Evolutionary conservation across 2,113 vertebrate species (phyloP), one percentile per base, ranked within the genome.

Genomic region (Scomber colias): DNA sequence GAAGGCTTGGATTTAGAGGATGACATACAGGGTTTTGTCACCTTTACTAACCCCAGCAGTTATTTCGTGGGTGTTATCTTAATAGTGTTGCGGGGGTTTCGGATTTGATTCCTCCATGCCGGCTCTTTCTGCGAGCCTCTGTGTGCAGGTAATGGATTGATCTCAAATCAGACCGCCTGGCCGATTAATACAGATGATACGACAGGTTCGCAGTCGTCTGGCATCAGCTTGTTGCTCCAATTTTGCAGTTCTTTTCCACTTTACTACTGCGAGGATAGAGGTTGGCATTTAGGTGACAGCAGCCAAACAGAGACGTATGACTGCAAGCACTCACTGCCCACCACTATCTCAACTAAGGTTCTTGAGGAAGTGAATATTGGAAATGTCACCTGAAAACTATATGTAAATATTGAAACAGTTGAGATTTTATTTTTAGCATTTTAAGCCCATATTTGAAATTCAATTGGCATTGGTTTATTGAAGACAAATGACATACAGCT

Each of bases 1-100:
- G 69, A 59, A 62, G 55, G 53, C 70, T 76, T 35, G 65, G 57
- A 71, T 77, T 84, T 56, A 49, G 63, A 83, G 49, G 72, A 56
- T 76, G 74, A 69, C 79, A 77, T 19, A 54, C 80, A 49, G 17
- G 62, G 77, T 66, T 82, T 50, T 68, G 56, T 54, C 81, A 81
- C 78, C 73, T 91, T 77, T 66, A 49, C 82, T 69, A 71, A 83
- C 76, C 61, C 71, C 30, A 5, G 78, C 77, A 68, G 81, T 83
- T 89, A 85, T 87, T 90, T 82, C 68, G 76, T 15, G 19, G 79
- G 35, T 45, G 81, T 86, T 91, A 90, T 93, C 90, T 87, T 77
- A 79, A 86, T 87, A 64, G 77, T 72, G 63, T 71, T 7, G 16
- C 17, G 44, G 65, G 65, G 65, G 82, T 40, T 76, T 71, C 49